These are phyloP conservation scores for Latrodectus hesperus DNA, from an alignment of 2,888 invertebrate species.

Conservation along the genomic window DNA sequence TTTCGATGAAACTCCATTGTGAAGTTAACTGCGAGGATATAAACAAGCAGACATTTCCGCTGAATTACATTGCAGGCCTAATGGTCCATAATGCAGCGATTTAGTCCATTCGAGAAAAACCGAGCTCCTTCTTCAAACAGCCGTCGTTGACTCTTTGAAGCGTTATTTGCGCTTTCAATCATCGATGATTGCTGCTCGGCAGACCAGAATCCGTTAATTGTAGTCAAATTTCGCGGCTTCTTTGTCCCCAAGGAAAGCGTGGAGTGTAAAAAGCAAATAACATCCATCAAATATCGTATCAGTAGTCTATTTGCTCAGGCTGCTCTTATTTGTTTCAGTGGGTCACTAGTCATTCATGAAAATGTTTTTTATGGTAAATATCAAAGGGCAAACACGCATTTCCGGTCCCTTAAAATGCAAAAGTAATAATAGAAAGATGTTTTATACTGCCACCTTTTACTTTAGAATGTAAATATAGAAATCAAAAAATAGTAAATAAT, in stretches of 20 bases:
- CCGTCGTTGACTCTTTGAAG: background rate
- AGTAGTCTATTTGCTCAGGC: background rate
- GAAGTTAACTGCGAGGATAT: no score
- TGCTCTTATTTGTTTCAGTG: no score
- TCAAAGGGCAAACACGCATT: no score
- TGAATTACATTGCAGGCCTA: background rate
- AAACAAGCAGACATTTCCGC: no score
- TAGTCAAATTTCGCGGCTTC: background rate
- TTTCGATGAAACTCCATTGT: no score
- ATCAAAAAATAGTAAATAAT: no score
- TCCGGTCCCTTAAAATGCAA: no score
- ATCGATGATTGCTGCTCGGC: background rate
- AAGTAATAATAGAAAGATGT: no score
- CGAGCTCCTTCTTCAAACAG: background rate
- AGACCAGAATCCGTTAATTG: constrained; percentile 1
- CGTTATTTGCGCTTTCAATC: background rate
- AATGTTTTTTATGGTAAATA: no score
- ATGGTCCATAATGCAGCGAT: background rate
- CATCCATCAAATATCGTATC: background rate
- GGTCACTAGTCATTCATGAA: no score
- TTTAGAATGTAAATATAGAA: no score
- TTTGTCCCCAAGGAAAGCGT: background rate
- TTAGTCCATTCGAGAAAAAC: background rate
- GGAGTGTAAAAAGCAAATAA: background rate
- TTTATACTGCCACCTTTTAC: no score